phyloP scores from a whole-genome alignment of 2,113 vertebrate genomes.

The Neolamprologus modestus region DNA sequence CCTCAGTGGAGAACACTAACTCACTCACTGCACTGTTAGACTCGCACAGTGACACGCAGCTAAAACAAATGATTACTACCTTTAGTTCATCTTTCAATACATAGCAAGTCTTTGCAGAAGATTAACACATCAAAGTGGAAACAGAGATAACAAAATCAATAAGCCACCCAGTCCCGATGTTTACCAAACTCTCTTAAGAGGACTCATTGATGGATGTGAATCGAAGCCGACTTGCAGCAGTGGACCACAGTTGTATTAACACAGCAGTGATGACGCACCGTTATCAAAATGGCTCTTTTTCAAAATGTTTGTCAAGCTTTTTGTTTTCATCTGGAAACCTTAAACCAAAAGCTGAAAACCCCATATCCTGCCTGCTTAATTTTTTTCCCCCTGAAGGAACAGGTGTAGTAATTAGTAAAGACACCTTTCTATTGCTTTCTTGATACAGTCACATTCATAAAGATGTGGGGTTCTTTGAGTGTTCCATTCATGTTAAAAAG shows the following conservation, averaged over 20 bases:
- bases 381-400: neutral
- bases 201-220: constrained; percentile 43
- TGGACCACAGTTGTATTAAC: constrained; percentile 1
- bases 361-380: neutral
- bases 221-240: constrained; percentile 27
- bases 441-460: neutral
- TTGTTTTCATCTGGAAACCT: neutral
- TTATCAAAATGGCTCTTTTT: neutral
- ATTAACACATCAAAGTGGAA: constrained; percentile 54
- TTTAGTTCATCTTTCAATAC: constrained; percentile 18
- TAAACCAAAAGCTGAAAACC: neutral
- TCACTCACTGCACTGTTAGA: neutral
- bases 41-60: neutral
- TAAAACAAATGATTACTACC: neutral
- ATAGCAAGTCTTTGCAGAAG: constrained; percentile 20
- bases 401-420: neutral
- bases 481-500: neutral
- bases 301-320: neutral
- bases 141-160: constrained; percentile 57
- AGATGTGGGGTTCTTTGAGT: neutral
- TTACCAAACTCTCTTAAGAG: constrained; percentile 48
- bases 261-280: neutral
- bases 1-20: neutral
- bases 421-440: neutral
- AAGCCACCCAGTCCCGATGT: constrained; percentile 43